Evolutionary conservation across 1,140 invertebrate genomes (phyloP), one percentile per base, ranked within the genome.

Genomic region (Hylyphantes graminicola): DNA sequence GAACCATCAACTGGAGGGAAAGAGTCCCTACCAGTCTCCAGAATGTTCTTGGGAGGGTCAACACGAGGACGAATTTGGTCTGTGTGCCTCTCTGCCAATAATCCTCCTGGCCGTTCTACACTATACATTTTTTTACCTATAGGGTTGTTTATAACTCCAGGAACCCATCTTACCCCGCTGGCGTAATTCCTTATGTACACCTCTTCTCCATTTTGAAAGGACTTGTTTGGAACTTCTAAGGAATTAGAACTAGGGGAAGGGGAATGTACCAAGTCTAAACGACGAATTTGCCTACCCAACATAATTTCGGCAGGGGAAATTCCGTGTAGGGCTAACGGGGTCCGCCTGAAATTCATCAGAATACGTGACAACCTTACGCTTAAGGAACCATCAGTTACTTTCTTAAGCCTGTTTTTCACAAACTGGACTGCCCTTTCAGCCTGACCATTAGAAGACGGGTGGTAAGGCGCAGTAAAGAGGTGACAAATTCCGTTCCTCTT

Each of bases 381-480:
- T 51, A 77, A 50, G 7, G 75, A 64, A 35, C 35, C 57, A 7
- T 48, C 10, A n/a, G 35, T 3, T 48, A 64, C 59, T 21, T 77
- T 77, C 15, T 50, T 50, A 11, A 77, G 35, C 15, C 64, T 17
- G 13, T 67, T n/a, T 35, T 80, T 68, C 10, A 68, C 61, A 19
- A 55, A 59, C 17, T 55, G 53, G 11, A 80, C 64, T 54, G 65
- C 63, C 17, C 48, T 80, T 85, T 88, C 87, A 8, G 88, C 87
- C 35, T 86, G 68, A 12, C 88, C 88, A 72, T 90, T 89, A 0
- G 84, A 73, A 17, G 86, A 80, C 17, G 89, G 88, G 64, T 88
- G 86, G 55, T 88, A 87, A 15, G 86, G 19, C 0, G 87, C 87
- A 5, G 88, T 87, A 59, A 80, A 78, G 0, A 85, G 68, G 57